Base-by-base conservation (phyloP, 2,888 invertebrate species). In the Drosophila diplacantha region DNA sequence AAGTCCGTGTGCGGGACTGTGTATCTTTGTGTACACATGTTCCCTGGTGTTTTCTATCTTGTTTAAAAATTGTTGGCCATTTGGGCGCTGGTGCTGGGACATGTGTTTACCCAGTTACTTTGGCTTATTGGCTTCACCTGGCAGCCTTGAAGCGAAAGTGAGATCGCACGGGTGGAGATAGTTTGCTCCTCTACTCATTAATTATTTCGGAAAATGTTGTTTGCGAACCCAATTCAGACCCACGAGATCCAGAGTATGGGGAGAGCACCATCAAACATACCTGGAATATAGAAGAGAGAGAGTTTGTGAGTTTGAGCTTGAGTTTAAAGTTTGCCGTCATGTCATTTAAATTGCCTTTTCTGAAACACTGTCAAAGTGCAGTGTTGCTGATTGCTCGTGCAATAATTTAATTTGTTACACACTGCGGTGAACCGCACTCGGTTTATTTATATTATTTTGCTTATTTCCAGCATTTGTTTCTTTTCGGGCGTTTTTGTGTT, bases 391-490 rank as follows among this genome's bases (percentile, higher is more conserved):
- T 60, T 44, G 41, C 56, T 57, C 31, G 55, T 53, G 56, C 56
- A 74, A 66, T 77, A 71, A 77, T 78, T 83, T 57, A 73, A 78
- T 83, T 75, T 73, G 68, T 58, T 64, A 64, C 78, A 68, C 63
- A 62, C 75, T 81, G 77, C 44, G 77, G 77, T 51, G 60, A 61
- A 73, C 81, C 83, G 34, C 77, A 78, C 59, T 59, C 53, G 44
- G 69, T 58, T 44, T 51, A 44, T 53, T 47, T 62, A 32, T 64
- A 35, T 31, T 62, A 20, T 57, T 41, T 20, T 55, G 38, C 54
- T 46, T 31, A 46, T 46, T 46, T 60, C 2, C 53, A 46, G 35
- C 39, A 47, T 71, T 76, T 69, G 49, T 65, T 64, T 66, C 72
- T 35, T 50, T 69, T 58, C 53, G 26, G 39, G 24, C 6, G 32